These are phyloP conservation scores for Tragopan temminckii DNA, from an alignment of 2,797 vertebrate genomes.

Conservation along the genomic window DNA sequence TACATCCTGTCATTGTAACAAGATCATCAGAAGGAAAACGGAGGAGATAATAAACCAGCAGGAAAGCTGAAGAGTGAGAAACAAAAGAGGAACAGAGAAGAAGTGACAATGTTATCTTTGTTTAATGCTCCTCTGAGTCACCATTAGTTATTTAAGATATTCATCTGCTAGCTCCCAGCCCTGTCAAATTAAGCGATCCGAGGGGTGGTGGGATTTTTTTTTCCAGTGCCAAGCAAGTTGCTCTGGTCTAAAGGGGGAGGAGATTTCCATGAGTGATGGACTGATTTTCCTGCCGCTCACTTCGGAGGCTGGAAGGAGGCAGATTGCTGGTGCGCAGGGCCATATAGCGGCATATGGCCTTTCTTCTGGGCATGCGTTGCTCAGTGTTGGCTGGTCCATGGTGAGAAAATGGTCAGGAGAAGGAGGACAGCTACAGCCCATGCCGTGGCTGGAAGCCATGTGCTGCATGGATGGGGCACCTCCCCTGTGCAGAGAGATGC, in stretches of 20 bases:
- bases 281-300: neutral
- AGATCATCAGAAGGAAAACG: conserved; percentile 38
- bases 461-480: accelerated
- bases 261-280: neutral
- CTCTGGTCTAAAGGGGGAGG: neutral
- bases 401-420: accelerated
- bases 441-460: neutral
- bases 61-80: conserved; percentile 45
- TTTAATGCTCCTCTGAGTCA: conserved; percentile 62
- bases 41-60: conserved; percentile 54
- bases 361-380: neutral
- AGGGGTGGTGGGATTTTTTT: neutral
- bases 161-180: conserved; percentile 41
- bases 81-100: conserved; percentile 57
- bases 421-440: neutral
- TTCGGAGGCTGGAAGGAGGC: neutral
- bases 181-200: conserved; percentile 49
- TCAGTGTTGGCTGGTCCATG: neutral
- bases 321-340: neutral
- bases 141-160: conserved; percentile 67
- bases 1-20: conserved; percentile 40
- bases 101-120: conserved; percentile 68
- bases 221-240: neutral
- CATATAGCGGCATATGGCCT: accelerated
- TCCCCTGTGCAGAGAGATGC: neutral